These are phyloP conservation scores for Equus quagga DNA, from an alignment of 2,113 vertebrate genomes.

Conservation along the genomic window DNA sequence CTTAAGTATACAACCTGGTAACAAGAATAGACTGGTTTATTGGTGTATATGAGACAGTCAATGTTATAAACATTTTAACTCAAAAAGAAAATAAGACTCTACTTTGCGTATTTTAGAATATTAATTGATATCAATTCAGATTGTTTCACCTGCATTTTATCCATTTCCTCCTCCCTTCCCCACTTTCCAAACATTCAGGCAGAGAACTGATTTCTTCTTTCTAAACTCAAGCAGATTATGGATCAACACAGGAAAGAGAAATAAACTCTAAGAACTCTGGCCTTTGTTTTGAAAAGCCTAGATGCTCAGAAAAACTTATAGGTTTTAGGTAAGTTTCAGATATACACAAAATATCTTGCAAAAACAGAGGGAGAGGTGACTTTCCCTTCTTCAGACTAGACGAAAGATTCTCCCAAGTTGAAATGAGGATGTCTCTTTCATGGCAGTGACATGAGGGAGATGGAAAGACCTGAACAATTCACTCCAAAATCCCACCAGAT, in stretches of 20 bases:
- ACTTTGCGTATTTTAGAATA: not conserved
- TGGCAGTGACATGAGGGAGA: not conserved
- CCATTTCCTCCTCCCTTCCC: not conserved
- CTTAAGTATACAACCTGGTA: not conserved
- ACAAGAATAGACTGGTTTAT: not conserved
- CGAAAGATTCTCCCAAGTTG: not conserved
- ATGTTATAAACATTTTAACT: not conserved
- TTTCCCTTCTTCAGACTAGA: not conserved
- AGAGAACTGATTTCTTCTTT: not conserved
- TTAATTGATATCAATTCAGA: not conserved
- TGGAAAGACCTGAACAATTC: not conserved
- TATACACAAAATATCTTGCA: not conserved
- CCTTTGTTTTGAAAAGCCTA: not conserved
- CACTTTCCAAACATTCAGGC: not conserved
- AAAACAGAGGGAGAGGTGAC: not conserved
- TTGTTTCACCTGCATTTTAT: not conserved
- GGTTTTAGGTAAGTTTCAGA: not conserved
- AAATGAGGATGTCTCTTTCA: not conserved
- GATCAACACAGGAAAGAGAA: not conserved
- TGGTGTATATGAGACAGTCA: not conserved
- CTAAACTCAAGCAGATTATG: not conserved
- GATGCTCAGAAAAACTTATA: not conserved
- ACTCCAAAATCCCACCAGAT: not conserved
- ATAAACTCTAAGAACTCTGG: not conserved
- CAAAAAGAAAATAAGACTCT: not conserved